Evolutionary conservation across 2,888 invertebrate genomes (phyloP), one percentile per base, ranked within the genome.

Genomic region (Dryocosmus kuriphilus): DNA sequence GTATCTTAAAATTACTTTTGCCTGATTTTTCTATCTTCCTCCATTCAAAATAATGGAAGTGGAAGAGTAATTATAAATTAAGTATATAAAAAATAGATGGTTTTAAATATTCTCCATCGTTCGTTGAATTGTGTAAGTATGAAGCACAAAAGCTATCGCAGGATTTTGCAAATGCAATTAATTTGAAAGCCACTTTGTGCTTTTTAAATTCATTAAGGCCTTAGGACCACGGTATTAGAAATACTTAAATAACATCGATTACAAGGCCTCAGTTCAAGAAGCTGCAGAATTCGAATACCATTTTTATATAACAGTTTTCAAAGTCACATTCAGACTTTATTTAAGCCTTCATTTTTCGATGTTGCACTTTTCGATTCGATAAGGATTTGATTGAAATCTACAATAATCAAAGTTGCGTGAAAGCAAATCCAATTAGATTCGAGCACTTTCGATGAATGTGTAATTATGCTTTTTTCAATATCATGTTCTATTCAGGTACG

Each of bases 401-500:
- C 11, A 46, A 27, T 46, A 19, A 67, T 57, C 4, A 5, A 24
- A 14, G 8, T 67, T 67, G 1, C n/a, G n/a, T 35, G 9, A 14
- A n/a, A 63, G 11, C 7, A 16, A 30, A 24, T 16, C 27, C 30
- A 67, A 14, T 27, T 35, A 63, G 27, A 46, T 27, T 67, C 27
- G 30, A 62, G 30, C 24, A 9, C 22, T 57, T 41, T 76, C n/a
- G 55, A 32, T n/a, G 46, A 75, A 61, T 6, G 35, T 27, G 61
- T 46, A n/a, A 75, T 61, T 76, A 76, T 65, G 63, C 63, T 41
- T 8, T 27, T 32, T 46, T 30, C 38, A 55, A 38, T 51, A 65
- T 55, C 22, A 65, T 76, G 61, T 73, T 75, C n/a, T 57, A 55
- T 77, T 81, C 79, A 78, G 77, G 75, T 77, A 78, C 79, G 77